Conservation (phyloP, 2,888 invertebrate species). For the Sarcophaga rosellei region DNA sequence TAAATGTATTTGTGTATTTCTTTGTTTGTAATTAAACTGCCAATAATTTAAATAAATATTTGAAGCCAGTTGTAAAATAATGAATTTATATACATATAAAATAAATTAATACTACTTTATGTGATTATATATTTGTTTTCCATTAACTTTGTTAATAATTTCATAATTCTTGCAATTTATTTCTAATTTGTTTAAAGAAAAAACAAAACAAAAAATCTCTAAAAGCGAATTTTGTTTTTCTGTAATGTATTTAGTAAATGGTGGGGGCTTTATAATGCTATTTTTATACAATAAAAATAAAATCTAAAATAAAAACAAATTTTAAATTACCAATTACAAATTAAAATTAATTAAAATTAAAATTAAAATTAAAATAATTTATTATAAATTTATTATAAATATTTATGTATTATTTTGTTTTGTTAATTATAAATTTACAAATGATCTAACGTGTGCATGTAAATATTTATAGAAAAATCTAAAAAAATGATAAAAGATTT, state of each 20-base stretch:
- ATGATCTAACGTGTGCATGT: slow-evolving; percentile 39
- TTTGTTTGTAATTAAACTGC: slow-evolving; percentile 74
- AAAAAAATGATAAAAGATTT: slow-evolving; percentile 6
- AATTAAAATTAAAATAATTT: slow-evolving; percentile 45
- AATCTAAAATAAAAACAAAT: neutral
- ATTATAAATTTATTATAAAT: slow-evolving; percentile 44
- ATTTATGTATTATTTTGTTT: slow-evolving; percentile 47
- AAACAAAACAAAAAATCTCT: neutral
- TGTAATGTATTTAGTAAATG: slow-evolving; percentile 56
- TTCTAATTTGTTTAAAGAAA: slow-evolving; percentile 38
- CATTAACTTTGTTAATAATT: slow-evolving; percentile 31
- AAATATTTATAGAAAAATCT: slow-evolving; percentile 42
- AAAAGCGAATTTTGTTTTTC: slow-evolving; percentile 20
- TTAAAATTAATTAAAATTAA: slow-evolving; percentile 23
- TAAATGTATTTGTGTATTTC: neutral
- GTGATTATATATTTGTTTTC: slow-evolving; percentile 56
- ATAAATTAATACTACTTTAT: slow-evolving; percentile 44
- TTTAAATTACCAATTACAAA: slow-evolving; percentile 16
- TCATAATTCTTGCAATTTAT: slow-evolving; percentile 11
- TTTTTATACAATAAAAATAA: slow-evolving; percentile 44
- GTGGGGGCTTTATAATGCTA: slow-evolving; percentile 62
- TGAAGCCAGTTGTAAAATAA: slow-evolving; percentile 62
- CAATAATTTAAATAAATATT: slow-evolving; percentile 71
- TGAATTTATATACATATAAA: slow-evolving; percentile 24
- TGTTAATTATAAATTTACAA: slow-evolving; percentile 42